Evolutionary conservation across 2,113 vertebrate genomes (phyloP).

Genomic region (Tragelaphus buxtoni): DNA sequence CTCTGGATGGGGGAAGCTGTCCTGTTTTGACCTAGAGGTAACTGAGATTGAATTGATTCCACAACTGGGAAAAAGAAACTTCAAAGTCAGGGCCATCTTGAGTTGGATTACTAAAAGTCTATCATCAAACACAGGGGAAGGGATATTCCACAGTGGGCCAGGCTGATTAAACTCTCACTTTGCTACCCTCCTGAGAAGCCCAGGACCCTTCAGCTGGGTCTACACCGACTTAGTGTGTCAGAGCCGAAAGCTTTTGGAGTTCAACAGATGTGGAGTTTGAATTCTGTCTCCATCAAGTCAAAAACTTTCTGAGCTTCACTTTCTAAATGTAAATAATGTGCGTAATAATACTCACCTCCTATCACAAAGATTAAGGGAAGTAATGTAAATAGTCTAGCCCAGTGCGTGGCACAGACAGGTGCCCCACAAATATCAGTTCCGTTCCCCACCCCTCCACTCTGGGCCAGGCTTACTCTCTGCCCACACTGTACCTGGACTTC

Average conservation of each 20-base stretch:
- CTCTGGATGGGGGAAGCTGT: not conserved
- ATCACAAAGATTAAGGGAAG: not conserved
- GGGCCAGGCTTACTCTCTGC: too few species aligned
- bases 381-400: not conserved
- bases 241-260: not conserved
- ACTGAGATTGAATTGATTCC: not conserved
- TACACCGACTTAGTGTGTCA: not conserved
- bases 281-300: not conserved
- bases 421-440: not conserved
- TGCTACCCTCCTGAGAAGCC: not conserved
- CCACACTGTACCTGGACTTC: too few species aligned
- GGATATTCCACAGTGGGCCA: not conserved
- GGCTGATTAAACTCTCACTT: not conserved
- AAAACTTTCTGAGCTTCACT: not conserved
- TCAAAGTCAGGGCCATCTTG: not conserved
- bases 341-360: not conserved
- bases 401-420: too few species aligned
- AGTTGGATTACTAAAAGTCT: not conserved
- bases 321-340: not conserved
- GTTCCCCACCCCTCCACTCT: not conserved
- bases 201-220: not conserved
- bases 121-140: not conserved
- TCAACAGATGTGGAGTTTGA: accelerated
- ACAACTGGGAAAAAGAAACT: not conserved
- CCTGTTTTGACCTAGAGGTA: not conserved